Conservation (phyloP, 2,797 vertebrate genomes). For the Danio albolineatus region DNA sequence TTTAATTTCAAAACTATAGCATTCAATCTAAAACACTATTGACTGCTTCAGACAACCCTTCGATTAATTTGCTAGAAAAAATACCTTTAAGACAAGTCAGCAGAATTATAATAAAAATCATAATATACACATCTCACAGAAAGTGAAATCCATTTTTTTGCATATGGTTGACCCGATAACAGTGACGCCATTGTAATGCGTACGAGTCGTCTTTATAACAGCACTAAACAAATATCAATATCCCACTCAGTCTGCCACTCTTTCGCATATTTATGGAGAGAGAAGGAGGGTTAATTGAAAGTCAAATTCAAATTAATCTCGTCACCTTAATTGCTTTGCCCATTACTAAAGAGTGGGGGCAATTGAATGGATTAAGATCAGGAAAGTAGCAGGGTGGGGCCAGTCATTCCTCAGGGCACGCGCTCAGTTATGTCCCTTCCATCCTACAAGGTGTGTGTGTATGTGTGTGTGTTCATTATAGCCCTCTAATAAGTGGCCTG, state of each 20-base stretch:
- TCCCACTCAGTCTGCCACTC: constrained; percentile 78
- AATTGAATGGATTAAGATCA: constrained; percentile 57
- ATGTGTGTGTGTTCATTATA: constrained; percentile 60
- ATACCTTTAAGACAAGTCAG: neutral
- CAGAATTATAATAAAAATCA: neutral
- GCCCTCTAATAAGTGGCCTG: constrained; percentile 74
- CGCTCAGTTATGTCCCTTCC: constrained; percentile 43
- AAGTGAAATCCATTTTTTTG: neutral
- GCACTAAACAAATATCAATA: constrained; percentile 88
- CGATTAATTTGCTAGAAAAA: neutral
- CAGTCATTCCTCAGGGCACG: constrained; percentile 74
- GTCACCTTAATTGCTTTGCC: constrained; percentile 77
- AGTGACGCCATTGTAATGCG: constrained; percentile 83
- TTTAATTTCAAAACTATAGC: too few species aligned
- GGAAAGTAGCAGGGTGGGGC: constrained; percentile 52
- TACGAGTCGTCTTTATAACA: constrained; percentile 77
- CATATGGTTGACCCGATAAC: constrained; percentile 41
- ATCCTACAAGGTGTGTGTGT: constrained; percentile 30
- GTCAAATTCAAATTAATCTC: constrained; percentile 88
- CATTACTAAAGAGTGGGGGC: constrained; percentile 77
- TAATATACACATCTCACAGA: neutral
- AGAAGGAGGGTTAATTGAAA: constrained; percentile 86
- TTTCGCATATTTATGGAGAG: constrained; percentile 82
- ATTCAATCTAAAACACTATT: neutral
- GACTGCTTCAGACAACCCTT: neutral